These are phyloP conservation scores for Papilio machaon DNA, from an alignment of 1,140 invertebrate species.

Conservation along the genomic window DNA sequence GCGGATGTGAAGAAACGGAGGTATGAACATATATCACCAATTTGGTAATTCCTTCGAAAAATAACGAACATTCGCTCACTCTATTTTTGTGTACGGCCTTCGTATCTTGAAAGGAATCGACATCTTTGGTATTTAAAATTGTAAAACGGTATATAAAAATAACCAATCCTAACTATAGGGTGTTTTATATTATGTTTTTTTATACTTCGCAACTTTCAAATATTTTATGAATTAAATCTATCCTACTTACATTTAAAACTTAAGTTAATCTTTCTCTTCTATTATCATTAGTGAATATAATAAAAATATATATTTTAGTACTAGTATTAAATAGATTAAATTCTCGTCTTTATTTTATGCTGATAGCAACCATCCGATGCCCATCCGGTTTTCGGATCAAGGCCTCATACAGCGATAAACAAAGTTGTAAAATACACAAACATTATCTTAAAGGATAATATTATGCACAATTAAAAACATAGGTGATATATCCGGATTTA, in stretches of 20 bases:
- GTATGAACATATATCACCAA: not conserved
- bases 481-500: conserved; percentile 3
- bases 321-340: not conserved
- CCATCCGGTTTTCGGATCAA: conserved; percentile 39
- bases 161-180: no score
- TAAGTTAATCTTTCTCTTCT: not conserved
- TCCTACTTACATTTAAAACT: no score
- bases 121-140: not conserved
- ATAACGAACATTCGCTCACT: not conserved
- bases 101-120: not conserved
- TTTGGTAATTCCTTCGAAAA: not conserved
- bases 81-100: not conserved
- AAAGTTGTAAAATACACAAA: conserved; percentile 38
- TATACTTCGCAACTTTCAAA: not conserved
- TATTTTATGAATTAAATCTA: not conserved
- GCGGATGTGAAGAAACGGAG: not conserved
- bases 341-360: not conserved
- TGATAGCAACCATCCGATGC: not conserved
- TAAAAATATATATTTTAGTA: conserved; percentile 6
- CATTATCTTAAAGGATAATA: not conserved
- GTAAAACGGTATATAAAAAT: no score
- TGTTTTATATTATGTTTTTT: not conserved
- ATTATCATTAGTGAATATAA: not conserved
- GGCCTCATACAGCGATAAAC: conserved; percentile 44
- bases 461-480: not conserved